Conservation (phyloP, 1,140 invertebrate species). For the Anoplophora glabripennis region DNA sequence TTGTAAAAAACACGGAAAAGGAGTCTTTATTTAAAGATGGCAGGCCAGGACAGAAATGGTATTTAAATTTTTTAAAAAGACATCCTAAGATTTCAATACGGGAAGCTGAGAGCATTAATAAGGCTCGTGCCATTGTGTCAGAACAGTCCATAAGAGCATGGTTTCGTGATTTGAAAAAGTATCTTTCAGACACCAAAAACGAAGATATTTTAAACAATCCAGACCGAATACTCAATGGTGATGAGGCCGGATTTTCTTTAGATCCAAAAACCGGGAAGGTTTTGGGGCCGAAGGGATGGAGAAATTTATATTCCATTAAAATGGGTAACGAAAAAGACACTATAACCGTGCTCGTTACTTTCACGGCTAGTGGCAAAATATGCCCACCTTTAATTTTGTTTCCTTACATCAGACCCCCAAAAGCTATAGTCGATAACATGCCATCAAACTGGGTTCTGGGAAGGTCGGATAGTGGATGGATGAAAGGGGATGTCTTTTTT, state of each 20-base stretch:
- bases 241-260: conserved; percentile 37
- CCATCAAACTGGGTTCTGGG: conserved; percentile 31
- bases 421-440: conserved; percentile 26
- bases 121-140: conserved; percentile 14
- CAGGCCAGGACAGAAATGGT: conserved; percentile 9
- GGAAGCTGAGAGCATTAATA: conserved; percentile 15
- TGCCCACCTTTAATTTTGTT: conserved; percentile 32
- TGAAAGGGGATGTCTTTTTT: conserved; percentile 29
- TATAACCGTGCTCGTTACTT: conserved; percentile 39
- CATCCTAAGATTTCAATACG: conserved; percentile 6
- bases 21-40: no score
- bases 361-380: conserved; percentile 36
- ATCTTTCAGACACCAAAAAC: not conserved
- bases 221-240: conserved; percentile 19
- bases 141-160: conserved; percentile 12
- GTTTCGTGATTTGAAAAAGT: not conserved
- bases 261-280: conserved; percentile 38
- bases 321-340: conserved; percentile 38
- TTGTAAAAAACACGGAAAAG: no score
- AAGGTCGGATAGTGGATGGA: conserved; percentile 31
- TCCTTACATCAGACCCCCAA: conserved; percentile 31
- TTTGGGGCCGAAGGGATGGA: conserved; percentile 32
- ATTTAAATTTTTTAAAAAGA: conserved; percentile 6
- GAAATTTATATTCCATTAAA: conserved; percentile 38
- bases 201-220: conserved; percentile 21